Percentiles rank a stretch among this genome's conserved stretches.
These are phyloP conservation scores for Nezara viridula DNA, from an alignment of 2,888 invertebrate species.

Conservation along the genomic window DNA sequence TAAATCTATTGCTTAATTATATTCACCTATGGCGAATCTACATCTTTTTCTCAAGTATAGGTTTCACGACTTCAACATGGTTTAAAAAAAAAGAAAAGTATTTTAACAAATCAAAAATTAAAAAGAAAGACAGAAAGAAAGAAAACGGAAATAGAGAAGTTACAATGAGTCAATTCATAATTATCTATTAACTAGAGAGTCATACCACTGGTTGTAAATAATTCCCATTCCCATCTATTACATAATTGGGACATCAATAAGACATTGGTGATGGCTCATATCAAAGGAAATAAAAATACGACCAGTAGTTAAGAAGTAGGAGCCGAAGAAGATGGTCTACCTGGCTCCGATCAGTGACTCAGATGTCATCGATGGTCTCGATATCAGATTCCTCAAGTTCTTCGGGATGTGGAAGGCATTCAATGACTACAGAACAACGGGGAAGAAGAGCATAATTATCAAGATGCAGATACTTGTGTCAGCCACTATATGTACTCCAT, in stretches of 20 bases:
- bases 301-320: neutral
- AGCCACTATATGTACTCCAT: neutral
- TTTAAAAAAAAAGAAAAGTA: too few species aligned
- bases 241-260: constrained; percentile 7
- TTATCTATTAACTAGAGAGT: neutral
- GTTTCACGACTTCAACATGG: too few species aligned
- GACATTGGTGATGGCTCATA: neutral
- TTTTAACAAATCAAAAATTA: too few species aligned
- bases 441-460: neutral
- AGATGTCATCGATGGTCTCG: neutral
- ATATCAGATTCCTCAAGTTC: constrained; percentile 9
- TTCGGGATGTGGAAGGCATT: neutral
- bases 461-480: neutral
- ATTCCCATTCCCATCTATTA: constrained; percentile 1
- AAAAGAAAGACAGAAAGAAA: too few species aligned
- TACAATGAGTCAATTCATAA: too few species aligned
- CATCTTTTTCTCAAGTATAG: neutral
- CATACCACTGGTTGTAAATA: neutral
- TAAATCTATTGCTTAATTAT: too few species aligned
- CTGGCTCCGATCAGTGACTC: neutral
- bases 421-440: neutral
- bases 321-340: neutral
- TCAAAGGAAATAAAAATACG: neutral
- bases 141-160: too few species aligned
- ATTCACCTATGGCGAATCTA: too few species aligned